Conservation (phyloP, 2,888 invertebrate species). For the Drosophila nigricruria region DNA sequence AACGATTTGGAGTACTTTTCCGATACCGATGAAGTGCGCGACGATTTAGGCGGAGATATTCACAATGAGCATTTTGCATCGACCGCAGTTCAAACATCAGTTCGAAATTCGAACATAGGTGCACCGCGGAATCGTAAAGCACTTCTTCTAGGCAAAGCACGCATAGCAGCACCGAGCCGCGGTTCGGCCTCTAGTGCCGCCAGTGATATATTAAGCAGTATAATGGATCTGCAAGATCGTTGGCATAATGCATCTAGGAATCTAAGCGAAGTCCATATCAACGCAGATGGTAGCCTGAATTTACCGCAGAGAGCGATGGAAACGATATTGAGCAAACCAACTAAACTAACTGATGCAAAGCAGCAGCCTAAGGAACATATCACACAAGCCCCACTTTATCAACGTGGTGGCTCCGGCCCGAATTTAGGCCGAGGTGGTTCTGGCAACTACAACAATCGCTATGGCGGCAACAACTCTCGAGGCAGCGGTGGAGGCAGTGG, state of each 20-base stretch:
- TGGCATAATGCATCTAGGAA: slow-evolving; percentile 89
- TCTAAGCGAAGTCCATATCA: slow-evolving; percentile 86
- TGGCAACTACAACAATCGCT: slow-evolving; percentile 83
- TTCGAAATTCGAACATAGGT: slow-evolving; percentile 79
- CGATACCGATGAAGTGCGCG: slow-evolving; percentile 85
- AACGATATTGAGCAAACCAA: background rate
- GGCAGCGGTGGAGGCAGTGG: slow-evolving; percentile 41
- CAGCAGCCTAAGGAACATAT: slow-evolving; percentile 50
- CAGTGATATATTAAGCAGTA: slow-evolving; percentile 89
- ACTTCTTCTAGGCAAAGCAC: slow-evolving; percentile 71
- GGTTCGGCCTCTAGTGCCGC: slow-evolving; percentile 72
- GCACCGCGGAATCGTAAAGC: slow-evolving; percentile 76
- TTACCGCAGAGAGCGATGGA: slow-evolving; percentile 76
- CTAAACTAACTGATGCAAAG: background rate
- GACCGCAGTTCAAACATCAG: slow-evolving; percentile 83
- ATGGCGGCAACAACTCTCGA: slow-evolving; percentile 71
- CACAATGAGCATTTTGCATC: slow-evolving; percentile 82
- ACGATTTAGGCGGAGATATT: slow-evolving; percentile 65
- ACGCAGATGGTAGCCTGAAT: slow-evolving; percentile 87
- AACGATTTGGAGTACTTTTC: slow-evolving; percentile 90
- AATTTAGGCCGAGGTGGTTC: slow-evolving; percentile 83
- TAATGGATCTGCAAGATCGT: slow-evolving; percentile 89
- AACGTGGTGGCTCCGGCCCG: slow-evolving; percentile 86
- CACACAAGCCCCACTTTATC: slow-evolving; percentile 88
- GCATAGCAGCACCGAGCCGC: slow-evolving; percentile 32